These are phyloP conservation scores for Leptocoma aspasia DNA, from an alignment of 2,113 vertebrate species.

Conservation along the genomic window DNA sequence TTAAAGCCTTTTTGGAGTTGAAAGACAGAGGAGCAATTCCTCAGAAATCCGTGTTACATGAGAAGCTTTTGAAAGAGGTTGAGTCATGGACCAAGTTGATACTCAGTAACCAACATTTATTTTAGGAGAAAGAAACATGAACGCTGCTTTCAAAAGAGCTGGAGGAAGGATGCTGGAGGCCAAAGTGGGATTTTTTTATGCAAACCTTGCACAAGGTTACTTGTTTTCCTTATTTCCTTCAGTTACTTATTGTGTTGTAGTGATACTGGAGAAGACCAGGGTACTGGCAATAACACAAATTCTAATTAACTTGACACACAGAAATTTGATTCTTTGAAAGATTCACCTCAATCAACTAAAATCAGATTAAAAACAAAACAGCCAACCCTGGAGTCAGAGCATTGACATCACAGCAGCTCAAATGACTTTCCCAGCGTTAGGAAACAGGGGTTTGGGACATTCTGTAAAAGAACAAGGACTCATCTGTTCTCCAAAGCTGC, in stretches of 20 bases:
- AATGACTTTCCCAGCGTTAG: neutral
- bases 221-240: neutral
- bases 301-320: neutral
- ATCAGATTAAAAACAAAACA: neutral
- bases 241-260: neutral
- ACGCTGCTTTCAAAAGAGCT: neutral
- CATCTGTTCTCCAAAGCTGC: neutral
- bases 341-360: neutral
- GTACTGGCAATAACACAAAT: neutral
- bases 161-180: slow-evolving; percentile 12
- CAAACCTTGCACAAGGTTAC: neutral
- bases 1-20: neutral
- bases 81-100: neutral
- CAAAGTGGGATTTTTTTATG: neutral
- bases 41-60: neutral
- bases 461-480: neutral
- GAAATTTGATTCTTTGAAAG: neutral
- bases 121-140: slow-evolving; percentile 35
- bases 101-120: slow-evolving; percentile 1
- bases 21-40: slow-evolving; percentile 6
- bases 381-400: neutral
- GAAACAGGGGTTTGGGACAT: neutral
- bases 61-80: slow-evolving; percentile 37
- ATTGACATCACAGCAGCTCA: neutral
- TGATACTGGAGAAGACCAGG: neutral